These are phyloP conservation scores for Pyrgilauda ruficollis DNA, from an alignment of 2,113 vertebrate genomes.

Conservation along the genomic window DNA sequence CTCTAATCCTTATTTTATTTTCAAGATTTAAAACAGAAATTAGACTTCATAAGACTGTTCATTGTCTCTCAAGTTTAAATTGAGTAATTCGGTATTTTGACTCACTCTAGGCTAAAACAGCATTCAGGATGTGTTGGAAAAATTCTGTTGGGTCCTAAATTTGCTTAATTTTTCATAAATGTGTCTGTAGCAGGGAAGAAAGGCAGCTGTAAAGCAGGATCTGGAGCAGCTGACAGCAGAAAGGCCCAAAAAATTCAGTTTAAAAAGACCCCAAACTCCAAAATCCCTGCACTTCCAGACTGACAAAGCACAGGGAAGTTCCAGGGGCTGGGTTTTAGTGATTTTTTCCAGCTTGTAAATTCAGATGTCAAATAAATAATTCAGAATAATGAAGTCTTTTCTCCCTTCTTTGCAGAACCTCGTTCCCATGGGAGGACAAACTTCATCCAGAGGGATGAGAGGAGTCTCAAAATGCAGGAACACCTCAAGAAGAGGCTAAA, in stretches of 20 bases:
- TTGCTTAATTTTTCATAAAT: neutral
- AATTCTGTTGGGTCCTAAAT: neutral
- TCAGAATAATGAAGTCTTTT: neutral
- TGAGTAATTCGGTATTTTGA: neutral
- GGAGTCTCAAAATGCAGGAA: slow-evolving; percentile 76
- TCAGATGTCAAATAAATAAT: neutral
- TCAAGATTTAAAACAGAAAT: neutral
- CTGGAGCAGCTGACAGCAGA: neutral
- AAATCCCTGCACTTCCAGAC: neutral
- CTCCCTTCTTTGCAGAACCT: slow-evolving; percentile 57
- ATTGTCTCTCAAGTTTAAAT: neutral
- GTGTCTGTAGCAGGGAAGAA: neutral
- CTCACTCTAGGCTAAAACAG: neutral
- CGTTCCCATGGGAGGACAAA: slow-evolving; percentile 72
- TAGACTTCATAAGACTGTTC: neutral
- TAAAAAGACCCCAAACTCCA: neutral
- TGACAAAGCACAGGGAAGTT: neutral
- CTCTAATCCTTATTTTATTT: neutral
- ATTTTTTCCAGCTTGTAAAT: neutral
- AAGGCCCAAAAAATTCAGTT: neutral
- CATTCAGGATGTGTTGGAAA: neutral
- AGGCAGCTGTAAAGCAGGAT: neutral
- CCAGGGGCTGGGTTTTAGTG: neutral
- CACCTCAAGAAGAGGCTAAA: slow-evolving; percentile 77
- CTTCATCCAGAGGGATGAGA: slow-evolving; percentile 75